Conservation (phyloP, 2,113 vertebrate genomes). For the Chinchilla lanigera region DNA sequence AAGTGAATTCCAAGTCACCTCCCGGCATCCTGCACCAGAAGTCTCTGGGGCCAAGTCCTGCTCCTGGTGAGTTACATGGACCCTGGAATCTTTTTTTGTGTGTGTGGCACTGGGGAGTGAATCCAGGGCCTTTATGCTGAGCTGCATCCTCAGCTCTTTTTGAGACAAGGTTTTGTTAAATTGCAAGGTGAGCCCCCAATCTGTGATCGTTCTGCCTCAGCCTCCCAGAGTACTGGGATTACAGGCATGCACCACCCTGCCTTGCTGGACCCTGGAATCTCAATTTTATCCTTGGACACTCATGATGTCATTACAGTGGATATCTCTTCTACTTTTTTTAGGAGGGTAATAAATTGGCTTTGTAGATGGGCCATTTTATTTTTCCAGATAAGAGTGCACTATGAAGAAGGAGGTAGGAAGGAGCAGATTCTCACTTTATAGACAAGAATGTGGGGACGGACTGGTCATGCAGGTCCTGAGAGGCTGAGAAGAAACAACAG, state of each 20-base stretch:
- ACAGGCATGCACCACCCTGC: not conserved
- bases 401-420: not conserved
- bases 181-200: not conserved
- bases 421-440: not conserved
- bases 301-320: not conserved
- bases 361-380: not conserved
- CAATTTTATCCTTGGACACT: not conserved
- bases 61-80: not conserved
- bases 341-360: not conserved
- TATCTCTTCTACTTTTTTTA: not conserved
- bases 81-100: not conserved
- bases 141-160: not conserved
- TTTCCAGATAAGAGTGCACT: not conserved
- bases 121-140: not conserved
- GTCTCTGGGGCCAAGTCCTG: not conserved
- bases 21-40: slow-evolving; percentile 27
- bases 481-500: not conserved
- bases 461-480: not conserved
- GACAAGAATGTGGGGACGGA: not conserved
- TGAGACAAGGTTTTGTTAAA: not conserved
- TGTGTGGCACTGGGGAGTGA: not conserved
- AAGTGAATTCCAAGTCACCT: slow-evolving; percentile 16
- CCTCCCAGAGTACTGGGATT: not conserved
- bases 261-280: not conserved
- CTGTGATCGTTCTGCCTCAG: not conserved